Percentiles rank a stretch among this genome's conserved stretches.
These are phyloP conservation scores for Pectinophora gossypiella DNA, from an alignment of 1,140 invertebrate species.

Conservation along the genomic window DNA sequence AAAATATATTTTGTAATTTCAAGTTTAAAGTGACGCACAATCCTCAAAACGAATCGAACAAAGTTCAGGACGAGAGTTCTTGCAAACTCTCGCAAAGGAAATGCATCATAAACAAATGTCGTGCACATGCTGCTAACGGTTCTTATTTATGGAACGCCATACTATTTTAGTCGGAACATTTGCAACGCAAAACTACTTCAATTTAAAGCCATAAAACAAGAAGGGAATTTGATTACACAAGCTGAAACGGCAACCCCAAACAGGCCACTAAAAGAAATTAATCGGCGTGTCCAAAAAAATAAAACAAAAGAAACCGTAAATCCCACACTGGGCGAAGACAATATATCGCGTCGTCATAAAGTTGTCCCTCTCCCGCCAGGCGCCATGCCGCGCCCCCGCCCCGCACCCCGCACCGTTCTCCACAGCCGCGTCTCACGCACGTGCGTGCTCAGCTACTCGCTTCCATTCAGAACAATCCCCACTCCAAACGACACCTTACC, in stretches of 20 bases:
- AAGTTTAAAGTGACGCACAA: neutral
- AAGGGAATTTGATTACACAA: slow-evolving; percentile 32
- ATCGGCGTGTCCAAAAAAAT: slow-evolving; percentile 50
- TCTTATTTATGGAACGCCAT: slow-evolving; percentile 28
- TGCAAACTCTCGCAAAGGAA: slow-evolving; percentile 39
- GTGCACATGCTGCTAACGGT: slow-evolving; percentile 30
- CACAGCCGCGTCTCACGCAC: slow-evolving; percentile 53
- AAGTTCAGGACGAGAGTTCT: slow-evolving; percentile 29
- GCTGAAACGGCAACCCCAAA: slow-evolving; percentile 26
- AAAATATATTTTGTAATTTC: neutral
- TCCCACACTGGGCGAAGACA: slow-evolving; percentile 62
- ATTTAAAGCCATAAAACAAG: slow-evolving; percentile 22
- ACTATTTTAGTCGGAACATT: neutral
- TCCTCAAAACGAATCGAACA: slow-evolving; percentile 13
- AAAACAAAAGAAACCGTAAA: slow-evolving; percentile 57
- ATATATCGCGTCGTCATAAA: slow-evolving; percentile 62
- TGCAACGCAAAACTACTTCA: slow-evolving; percentile 8
- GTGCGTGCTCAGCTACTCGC: slow-evolving; percentile 52
- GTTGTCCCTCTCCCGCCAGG: slow-evolving; percentile 61
- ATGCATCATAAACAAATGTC: slow-evolving; percentile 37
- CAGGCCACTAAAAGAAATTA: slow-evolving; percentile 47
- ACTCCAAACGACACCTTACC: slow-evolving; percentile 42
- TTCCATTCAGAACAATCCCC: slow-evolving; percentile 33
- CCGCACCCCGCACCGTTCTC: slow-evolving; percentile 15
- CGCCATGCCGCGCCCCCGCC: slow-evolving; percentile 42